Evolutionary conservation across 2,888 invertebrate genomes (phyloP).

Genomic region (Cyaniris semiargus): DNA sequence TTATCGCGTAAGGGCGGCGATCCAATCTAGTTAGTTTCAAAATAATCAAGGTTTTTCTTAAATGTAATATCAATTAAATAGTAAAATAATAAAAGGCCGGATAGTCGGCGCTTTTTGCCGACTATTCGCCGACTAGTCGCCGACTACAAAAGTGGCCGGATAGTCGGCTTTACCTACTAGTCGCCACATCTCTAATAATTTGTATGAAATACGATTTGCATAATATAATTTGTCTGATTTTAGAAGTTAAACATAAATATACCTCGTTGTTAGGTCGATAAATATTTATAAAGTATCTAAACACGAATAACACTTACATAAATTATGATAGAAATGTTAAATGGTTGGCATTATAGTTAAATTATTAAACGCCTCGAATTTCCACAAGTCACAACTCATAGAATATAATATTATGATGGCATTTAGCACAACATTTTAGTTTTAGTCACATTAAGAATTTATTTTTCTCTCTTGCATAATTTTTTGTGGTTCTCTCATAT

Average conservation of each 20-base stretch:
- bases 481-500: neutral
- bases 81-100: too few species aligned
- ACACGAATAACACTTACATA: slow-evolving; percentile 20
- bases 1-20: too few species aligned
- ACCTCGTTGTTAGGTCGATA: slow-evolving; percentile 14
- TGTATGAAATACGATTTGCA: neutral
- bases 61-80: too few species aligned
- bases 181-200: too few species aligned
- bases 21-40: too few species aligned
- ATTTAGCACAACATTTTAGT: neutral
- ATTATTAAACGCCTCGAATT: neutral
- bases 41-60: too few species aligned
- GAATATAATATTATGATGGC: neutral
- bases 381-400: slow-evolving; percentile 2
- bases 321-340: neutral
- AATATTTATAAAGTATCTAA: neutral
- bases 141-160: too few species aligned
- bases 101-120: too few species aligned
- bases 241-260: slow-evolving; percentile 23
- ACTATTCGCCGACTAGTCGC: too few species aligned
- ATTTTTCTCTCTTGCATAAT: neutral
- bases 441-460: neutral
- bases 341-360: neutral
- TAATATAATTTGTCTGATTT: slow-evolving; percentile 26
- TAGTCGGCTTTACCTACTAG: too few species aligned